A percentile compares a stretch with the other conserved stretches of the same genome.
Evolutionary conservation across 2,888 invertebrate species (phyloP).

Genomic region (Nomada lathburiana): DNA sequence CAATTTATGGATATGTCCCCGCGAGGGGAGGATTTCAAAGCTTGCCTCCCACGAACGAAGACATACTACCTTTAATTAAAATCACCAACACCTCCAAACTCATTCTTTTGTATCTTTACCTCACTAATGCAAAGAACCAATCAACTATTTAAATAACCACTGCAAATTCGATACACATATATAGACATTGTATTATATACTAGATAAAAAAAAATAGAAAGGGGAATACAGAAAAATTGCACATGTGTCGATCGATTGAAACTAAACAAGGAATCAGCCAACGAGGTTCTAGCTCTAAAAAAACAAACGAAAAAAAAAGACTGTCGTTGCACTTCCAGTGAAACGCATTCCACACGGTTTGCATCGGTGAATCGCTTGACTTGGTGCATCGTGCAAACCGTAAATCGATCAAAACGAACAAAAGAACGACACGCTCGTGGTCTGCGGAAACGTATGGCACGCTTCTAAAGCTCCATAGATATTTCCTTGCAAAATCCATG

Average conservation of each 20-base stretch:
- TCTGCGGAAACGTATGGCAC: not conserved
- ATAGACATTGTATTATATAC: not conserved
- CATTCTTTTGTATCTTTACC: not conserved
- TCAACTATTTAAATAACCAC: not conserved
- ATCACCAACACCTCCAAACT: not conserved
- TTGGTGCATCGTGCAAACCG: slow-evolving; percentile 29
- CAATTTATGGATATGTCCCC: slow-evolving; percentile 33
- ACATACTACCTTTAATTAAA: slow-evolving; percentile 26
- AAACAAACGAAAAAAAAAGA: not conserved
- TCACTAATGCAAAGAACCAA: not conserved
- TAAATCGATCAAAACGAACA: slow-evolving; percentile 23
- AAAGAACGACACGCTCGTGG: not conserved
- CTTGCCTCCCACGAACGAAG: not conserved
- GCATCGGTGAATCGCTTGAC: not conserved
- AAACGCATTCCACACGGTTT: slow-evolving; percentile 9
- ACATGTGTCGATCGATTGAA: not conserved
- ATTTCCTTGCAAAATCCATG: slow-evolving; percentile 43
- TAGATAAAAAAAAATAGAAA: not conserved
- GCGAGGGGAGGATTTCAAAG: slow-evolving; percentile 15
- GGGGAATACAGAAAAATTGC: not conserved
- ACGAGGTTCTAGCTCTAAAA: not conserved
- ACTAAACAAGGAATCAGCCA: not conserved
- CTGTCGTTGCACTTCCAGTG: not conserved
- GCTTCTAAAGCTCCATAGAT: slow-evolving; percentile 2
- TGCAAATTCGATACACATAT: not conserved